These are phyloP conservation scores for Pteronotus mesoamericanus DNA, from an alignment of 2,797 vertebrate genomes.

Conservation along the genomic window DNA sequence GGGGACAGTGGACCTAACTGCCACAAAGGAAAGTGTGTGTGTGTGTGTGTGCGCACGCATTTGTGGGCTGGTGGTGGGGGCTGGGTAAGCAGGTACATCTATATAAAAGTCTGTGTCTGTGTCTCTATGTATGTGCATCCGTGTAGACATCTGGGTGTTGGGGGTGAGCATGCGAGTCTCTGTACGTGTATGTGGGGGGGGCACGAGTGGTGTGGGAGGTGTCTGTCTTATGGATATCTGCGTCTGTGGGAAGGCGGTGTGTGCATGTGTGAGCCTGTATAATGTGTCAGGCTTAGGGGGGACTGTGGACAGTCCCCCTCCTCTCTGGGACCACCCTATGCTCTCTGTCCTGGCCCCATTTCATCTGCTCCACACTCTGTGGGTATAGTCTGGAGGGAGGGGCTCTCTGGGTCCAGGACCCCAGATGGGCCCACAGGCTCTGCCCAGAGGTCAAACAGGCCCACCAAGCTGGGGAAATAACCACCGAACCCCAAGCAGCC, in stretches of 20 bases:
- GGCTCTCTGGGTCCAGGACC: background rate
- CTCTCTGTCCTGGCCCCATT: background rate
- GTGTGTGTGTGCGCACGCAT: background rate
- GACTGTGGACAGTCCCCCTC: too few relatives aligned
- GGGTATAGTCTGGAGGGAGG: background rate
- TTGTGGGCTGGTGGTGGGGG: background rate
- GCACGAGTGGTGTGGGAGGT: too few relatives aligned
- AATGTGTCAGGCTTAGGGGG: background rate
- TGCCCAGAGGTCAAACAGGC: background rate
- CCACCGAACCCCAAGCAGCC: too few relatives aligned
- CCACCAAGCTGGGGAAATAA: background rate
- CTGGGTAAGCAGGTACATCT: background rate
- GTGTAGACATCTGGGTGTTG: background rate
- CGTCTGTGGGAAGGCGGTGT: background rate
- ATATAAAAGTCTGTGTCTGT: background rate
- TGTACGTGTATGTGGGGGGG: fast-evolving
- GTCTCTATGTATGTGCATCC: background rate
- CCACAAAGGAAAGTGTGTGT: background rate
- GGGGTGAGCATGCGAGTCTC: background rate
- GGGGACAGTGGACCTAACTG: background rate
- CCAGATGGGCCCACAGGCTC: background rate
- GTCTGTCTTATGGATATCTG: background rate
- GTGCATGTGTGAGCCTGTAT: background rate
- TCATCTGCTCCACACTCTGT: background rate
- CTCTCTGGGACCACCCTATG: background rate